phyloP scores from a whole-genome alignment of 2,797 vertebrate species.

The Syngnathus rostellatus region DNA sequence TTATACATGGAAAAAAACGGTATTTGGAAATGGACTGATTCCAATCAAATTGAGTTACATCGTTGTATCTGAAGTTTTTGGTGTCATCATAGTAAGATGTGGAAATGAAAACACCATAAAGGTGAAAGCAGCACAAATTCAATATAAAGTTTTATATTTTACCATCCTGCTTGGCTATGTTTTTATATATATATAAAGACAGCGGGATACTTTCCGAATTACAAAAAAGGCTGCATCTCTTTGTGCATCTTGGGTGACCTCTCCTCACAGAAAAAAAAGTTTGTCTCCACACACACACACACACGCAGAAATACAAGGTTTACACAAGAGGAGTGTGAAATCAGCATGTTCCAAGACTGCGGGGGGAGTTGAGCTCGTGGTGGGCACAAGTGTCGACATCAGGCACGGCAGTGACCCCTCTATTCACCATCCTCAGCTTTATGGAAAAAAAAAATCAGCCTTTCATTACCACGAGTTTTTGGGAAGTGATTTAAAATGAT shows the following conservation, averaged over 20 bases:
- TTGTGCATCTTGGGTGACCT: slow-evolving; percentile 47
- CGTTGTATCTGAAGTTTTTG: not conserved
- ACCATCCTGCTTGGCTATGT: not conserved
- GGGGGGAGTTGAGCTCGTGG: slow-evolving; percentile 21
- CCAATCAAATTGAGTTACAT: not conserved
- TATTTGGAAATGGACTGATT: too few species aligned
- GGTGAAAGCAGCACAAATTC: not conserved
- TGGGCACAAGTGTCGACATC: slow-evolving; percentile 24
- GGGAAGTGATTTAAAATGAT: slow-evolving; percentile 32
- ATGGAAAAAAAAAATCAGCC: not conserved
- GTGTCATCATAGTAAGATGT: too few species aligned
- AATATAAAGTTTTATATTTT: not conserved
- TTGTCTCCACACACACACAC: slow-evolving; percentile 45
- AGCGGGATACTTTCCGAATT: slow-evolving; percentile 35
- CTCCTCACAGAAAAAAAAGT: slow-evolving; percentile 52
- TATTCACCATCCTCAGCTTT: slow-evolving; percentile 24
- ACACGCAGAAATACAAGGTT: slow-evolving; percentile 54
- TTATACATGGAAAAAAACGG: too few species aligned
- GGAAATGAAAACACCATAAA: not conserved
- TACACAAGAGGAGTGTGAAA: slow-evolving; percentile 67
- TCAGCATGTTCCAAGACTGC: slow-evolving; percentile 60
- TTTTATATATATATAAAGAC: slow-evolving; percentile 19
- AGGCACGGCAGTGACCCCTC: slow-evolving; percentile 40
- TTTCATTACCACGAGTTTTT: not conserved
- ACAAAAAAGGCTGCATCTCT: slow-evolving; percentile 46